Evolutionary conservation across 2,888 invertebrate genomes (phyloP), one percentile per base, ranked within the genome.

Genomic region (Mycalesis mineus): DNA sequence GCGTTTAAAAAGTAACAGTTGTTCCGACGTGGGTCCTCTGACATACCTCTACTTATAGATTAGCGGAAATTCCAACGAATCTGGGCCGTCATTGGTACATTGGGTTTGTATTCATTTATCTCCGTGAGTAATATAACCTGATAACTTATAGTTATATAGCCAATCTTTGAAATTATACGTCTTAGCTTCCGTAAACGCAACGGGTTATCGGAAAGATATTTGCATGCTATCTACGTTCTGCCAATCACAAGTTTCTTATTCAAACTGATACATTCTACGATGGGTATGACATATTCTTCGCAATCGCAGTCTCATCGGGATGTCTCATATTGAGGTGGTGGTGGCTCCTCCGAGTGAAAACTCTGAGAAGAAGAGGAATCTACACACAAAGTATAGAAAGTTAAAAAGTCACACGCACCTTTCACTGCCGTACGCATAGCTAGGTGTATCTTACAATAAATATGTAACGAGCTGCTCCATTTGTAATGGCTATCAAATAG

Each of bases 401-500:
- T 29, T 22, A 14, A 50, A 50, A 49, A 50, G 39, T 50, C 50
- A 14, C 50, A 50, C 50, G 50, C 50, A 29, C 50, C 39, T 50
- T 40, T 51, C 51, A 51, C 40, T 31, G 11, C 17, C 42, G 11
- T 42, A 52, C 52, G 52, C 52, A 42, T 52, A 42, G n/a, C 8
- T 31, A 14, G 14, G 33, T 9, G 14, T 52, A 42, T 33, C 17
- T 52, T n/a, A 13, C 51, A 48, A 57, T 60, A 62, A 60, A 57
- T 61, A 63, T 62, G 58, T 61, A 61, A 37, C 59, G 52, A 40
- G 37, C 37, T 57, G 62, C 47, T 52, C 62, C 22, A 31, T 48
- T 60, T 62, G 65, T 64, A 64, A 64, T 65, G 63, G 57, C 64
- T 64, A 62, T 64, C 58, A 64, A 64, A 61, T 64, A 62, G 62